Evolutionary conservation across 2,797 vertebrate species (phyloP).

Genomic region (Buphagus erythrorhynchus): DNA sequence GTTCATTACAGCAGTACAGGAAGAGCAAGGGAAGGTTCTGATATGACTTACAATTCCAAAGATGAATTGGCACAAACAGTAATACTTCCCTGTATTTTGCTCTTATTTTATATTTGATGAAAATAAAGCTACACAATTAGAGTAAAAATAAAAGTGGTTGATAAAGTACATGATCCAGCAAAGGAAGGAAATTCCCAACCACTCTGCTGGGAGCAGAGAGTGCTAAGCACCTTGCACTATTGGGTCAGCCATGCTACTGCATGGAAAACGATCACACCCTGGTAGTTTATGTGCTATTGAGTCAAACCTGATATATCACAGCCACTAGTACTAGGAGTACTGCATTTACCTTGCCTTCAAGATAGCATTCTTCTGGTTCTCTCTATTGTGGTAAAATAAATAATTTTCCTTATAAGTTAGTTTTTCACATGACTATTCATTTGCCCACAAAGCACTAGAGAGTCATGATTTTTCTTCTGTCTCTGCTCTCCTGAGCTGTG

Average conservation of each 20-base stretch:
- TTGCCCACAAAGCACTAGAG: background rate
- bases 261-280: background rate
- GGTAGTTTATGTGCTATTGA: background rate
- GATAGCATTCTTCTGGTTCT: background rate
- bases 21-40: constrained; percentile 73
- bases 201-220: background rate
- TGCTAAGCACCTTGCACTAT: background rate
- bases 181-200: constrained; percentile 7
- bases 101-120: constrained; percentile 61
- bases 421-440: background rate
- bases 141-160: constrained; percentile 58
- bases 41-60: constrained; percentile 76
- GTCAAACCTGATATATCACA: background rate
- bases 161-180: background rate
- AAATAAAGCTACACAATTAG: constrained; percentile 56
- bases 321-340: background rate
- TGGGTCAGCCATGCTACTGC: background rate
- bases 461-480: background rate
- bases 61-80: constrained; percentile 53
- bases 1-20: constrained; percentile 65
- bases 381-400: background rate
- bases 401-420: background rate
- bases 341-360: background rate
- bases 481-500: background rate
- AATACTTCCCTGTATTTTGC: constrained; percentile 79